A percentile compares a stretch with the other conserved stretches of the same genome.
phyloP scores from a whole-genome alignment of 2,113 vertebrate species.

The Bufo bufo region DNA sequence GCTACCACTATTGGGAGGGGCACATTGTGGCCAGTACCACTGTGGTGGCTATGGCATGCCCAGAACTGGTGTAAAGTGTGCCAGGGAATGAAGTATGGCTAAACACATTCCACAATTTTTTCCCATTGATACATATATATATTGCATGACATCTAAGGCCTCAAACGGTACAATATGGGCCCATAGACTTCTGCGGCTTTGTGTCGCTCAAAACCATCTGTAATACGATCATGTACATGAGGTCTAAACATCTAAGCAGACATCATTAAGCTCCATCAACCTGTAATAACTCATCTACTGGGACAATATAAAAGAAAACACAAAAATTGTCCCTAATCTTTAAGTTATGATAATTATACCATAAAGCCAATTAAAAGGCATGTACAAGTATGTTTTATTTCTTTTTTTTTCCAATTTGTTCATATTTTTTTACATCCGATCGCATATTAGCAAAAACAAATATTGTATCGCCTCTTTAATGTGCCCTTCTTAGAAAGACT shows the following conservation, averaged over 20 bases:
- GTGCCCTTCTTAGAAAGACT: conserved; percentile 38
- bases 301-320: not conserved
- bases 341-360: conserved; percentile 5
- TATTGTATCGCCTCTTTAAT: conserved; percentile 54
- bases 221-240: not conserved
- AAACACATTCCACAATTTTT: no score
- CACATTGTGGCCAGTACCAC: no score
- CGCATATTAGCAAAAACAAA: conserved; percentile 46
- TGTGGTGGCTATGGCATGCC: no score
- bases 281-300: not conserved
- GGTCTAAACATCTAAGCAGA: not conserved
- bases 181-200: not conserved
- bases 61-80: no score
- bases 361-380: conserved; percentile 41
- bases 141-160: no score
- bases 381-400: not conserved
- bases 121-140: no score
- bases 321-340: not conserved
- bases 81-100: no score
- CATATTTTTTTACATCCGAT: not conserved
- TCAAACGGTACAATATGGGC: not conserved
- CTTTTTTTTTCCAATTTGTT: not conserved
- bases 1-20: no score
- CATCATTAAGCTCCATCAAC: not conserved
- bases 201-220: accelerated